Evolutionary conservation across 2,888 invertebrate genomes (phyloP), one percentile per base, ranked within the genome.

Genomic region (Scaptomyza tumidula): DNA sequence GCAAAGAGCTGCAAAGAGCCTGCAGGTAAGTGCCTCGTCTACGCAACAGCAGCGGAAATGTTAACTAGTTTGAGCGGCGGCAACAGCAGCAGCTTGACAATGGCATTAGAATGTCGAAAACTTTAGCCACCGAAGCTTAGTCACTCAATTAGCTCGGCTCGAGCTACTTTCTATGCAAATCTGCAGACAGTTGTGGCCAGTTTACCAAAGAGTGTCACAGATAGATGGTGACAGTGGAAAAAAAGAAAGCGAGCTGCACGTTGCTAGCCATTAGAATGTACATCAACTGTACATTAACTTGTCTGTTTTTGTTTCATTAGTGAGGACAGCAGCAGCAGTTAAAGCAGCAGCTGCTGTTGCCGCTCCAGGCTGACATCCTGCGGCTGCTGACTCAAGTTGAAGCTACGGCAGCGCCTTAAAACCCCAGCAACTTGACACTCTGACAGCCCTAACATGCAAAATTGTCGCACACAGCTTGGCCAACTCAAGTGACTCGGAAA

Each of bases 231-330:
- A 35, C 3, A 11, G 39, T 16, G 35, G 29, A 31, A n/a, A 16
- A 16, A 31, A 14, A 39, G 39, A 14, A 39, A 39, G 14, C 37
- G 45, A 24, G 31, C 27, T 13, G 27, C 14, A 24, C 49, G 16
- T n/a, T 33, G 58, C 49, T 67, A 24, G 67, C 86, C 88, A 88
- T 88, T 85, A 88, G 78, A 83, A 64, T 86, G 75, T 80, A 88
- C 85, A 85, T 86, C 88, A 83, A 85, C 85, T 85, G 74, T 86
- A 86, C 85, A 85, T 85, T 88, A 85, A 86, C 80, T 86, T 88
- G 84, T 86, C 84, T 86, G 86, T 88, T 83, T 88, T 86, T 78
- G 88, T 85, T 88, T 86, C 85, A 84, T 84, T 84, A 83, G 83
- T 69, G 80, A 61, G 70, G 65, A 74, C 68, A 72, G 78, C 57